phyloP scores from a whole-genome alignment of 35 echinoderm and acorn worm genomes.

The Chiridota heheva region DNA sequence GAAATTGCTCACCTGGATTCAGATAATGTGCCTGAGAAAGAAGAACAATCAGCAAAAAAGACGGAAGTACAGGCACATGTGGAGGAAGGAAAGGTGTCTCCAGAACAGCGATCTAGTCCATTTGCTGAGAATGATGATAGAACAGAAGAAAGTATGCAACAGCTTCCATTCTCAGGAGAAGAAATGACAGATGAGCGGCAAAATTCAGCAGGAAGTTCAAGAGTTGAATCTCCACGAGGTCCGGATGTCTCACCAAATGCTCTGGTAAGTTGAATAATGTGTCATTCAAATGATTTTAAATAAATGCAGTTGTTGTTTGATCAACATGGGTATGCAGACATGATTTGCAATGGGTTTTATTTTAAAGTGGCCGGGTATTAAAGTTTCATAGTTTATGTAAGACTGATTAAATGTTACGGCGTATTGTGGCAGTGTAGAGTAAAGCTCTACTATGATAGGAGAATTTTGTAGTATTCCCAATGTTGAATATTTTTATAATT shows the following conservation, averaged over 20 bases:
- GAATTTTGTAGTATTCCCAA: not conserved
- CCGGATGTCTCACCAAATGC: conserved; percentile 61
- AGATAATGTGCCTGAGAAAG: not conserved
- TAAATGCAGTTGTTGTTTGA: not conserved
- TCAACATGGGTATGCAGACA: not conserved
- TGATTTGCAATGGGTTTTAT: not conserved
- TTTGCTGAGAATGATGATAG: not conserved
- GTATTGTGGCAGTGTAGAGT: not conserved
- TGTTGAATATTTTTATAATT: not conserved
- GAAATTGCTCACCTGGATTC: not conserved
- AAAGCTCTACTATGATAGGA: not conserved
- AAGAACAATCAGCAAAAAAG: not conserved
- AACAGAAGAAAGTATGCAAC: not conserved
- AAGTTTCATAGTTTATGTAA: not conserved
- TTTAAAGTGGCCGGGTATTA: not conserved
- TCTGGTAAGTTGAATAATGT: conserved; percentile 33
- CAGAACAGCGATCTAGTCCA: not conserved
- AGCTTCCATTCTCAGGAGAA: not conserved
- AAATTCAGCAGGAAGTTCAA: not conserved
- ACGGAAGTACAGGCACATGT: not conserved
- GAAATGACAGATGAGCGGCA: not conserved
- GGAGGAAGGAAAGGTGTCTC: not conserved
- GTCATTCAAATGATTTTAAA: not conserved
- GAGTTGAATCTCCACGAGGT: not conserved
- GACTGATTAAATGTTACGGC: not conserved